Evolutionary conservation across 2,797 vertebrate species (phyloP).

Genomic region (Champsocephalus gunnari): DNA sequence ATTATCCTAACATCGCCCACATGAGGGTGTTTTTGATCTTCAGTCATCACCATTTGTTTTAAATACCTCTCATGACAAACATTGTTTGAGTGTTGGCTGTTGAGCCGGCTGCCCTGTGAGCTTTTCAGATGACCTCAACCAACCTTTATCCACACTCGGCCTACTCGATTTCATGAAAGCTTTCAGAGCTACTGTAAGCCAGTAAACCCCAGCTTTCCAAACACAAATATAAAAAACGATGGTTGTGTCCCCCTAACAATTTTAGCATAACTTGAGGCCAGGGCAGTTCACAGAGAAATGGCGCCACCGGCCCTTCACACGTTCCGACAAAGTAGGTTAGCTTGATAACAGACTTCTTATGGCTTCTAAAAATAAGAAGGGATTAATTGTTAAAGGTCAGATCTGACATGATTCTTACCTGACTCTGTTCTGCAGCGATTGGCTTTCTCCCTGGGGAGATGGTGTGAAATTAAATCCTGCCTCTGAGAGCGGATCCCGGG

Average conservation of each 20-base stretch:
- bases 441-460: slow-evolving; percentile 66
- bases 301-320: slow-evolving; percentile 34
- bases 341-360: slow-evolving; percentile 60
- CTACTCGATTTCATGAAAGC: slow-evolving; percentile 1
- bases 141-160: slow-evolving; percentile 1
- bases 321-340: slow-evolving; percentile 73
- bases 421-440: slow-evolving; percentile 69
- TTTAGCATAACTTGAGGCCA: slow-evolving; percentile 15
- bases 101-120: slow-evolving; percentile 1
- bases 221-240: neutral
- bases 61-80: slow-evolving; percentile 43
- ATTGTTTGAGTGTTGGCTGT: slow-evolving; percentile 29
- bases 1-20: slow-evolving; percentile 45
- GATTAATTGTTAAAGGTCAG: slow-evolving; percentile 85
- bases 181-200: neutral
- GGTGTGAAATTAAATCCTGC: slow-evolving; percentile 79
- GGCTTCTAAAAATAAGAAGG: slow-evolving; percentile 81
- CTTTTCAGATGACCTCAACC: slow-evolving; percentile 23
- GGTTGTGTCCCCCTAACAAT: neutral
- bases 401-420: slow-evolving; percentile 81
- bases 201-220: slow-evolving; percentile 7
- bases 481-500: slow-evolving; percentile 63
- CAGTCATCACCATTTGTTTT: slow-evolving; percentile 37
- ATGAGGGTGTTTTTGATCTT: slow-evolving; percentile 36
- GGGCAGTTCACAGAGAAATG: slow-evolving; percentile 37